Base-by-base conservation (phyloP, 35 echinoderm and acorn worm genomes). In the Eucidaris tribuloides region DNA sequence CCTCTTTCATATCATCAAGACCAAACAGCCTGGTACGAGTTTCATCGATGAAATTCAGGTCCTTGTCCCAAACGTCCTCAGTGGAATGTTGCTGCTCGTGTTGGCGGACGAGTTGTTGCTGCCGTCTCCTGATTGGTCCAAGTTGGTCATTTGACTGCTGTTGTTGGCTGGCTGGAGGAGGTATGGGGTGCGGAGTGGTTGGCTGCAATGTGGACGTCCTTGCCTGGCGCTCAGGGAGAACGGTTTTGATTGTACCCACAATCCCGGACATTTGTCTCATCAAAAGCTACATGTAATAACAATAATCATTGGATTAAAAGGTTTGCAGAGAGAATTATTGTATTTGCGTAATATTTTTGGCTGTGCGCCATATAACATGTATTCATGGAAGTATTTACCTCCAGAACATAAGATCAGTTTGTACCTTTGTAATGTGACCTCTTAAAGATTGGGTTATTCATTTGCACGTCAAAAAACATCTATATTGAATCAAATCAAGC, bases 1-100 rank as follows among this genome's bases (percentile, higher is more conserved):
- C 68, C 68, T 74, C 68, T 74, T 74, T 74, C 18, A 74, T 44
- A 20, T 74, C 68, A 74, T 74, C 68, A 33, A 74, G 13, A 36
- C 68, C 68, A 74, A 74, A 44, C 14, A 74, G 68, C 44, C 68
- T 74, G 34, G 25, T 44, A n/a, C 68, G 38, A 25, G 68, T 42
- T 9, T 1, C 25, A 24, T 74, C 68, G 11, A 71, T 36, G 11
- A 38, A 28, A 43, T n/a, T 40, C 9, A 74, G 14, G 40, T n/a
- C n/a, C n/a, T n/a, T n/a, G n/a, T 74, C 68, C 68, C 36, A 43
- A 2, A 42, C 28, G 41, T 74, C 68, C 41, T 74, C 68, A 9
- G 18, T 40, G 11, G 44, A 2, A 44, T 14, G 68, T 40, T 38
- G 64, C 35, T 74, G 38, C 3, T 36, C 37, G 36, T 22, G 5